These are phyloP conservation scores for Hippocampus zosterae DNA, from an alignment of 2,113 vertebrate genomes.

Conservation along the genomic window DNA sequence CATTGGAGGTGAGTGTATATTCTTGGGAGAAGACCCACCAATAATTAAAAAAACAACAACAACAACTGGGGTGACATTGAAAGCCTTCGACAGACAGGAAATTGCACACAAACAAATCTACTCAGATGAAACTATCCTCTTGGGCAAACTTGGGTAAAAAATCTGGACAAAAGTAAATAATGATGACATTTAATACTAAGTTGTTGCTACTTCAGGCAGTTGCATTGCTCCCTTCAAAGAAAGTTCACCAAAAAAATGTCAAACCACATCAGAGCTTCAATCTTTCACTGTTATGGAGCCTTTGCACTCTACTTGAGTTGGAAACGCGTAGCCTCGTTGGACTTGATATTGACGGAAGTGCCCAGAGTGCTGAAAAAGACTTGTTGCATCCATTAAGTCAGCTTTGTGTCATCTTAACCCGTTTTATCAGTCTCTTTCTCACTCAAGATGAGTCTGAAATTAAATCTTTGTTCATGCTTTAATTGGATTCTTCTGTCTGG, in stretches of 20 bases:
- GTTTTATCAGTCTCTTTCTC: conserved; percentile 16
- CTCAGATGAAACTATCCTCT: not conserved
- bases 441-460: conserved; percentile 24
- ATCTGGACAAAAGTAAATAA: conserved; percentile 1
- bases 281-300: not conserved
- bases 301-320: not conserved
- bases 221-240: conserved; percentile 13
- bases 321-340: not conserved
- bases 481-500: conserved; percentile 48
- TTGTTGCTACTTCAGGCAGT: conserved; percentile 31
- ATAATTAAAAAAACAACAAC: not conserved
- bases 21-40: not conserved
- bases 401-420: not conserved
- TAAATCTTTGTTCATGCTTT: conserved; percentile 21
- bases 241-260: conserved; percentile 49
- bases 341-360: not conserved
- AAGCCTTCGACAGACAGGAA: not conserved
- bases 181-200: conserved; percentile 43
- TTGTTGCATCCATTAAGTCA: not conserved
- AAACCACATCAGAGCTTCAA: conserved; percentile 9
- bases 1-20: not conserved
- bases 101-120: not conserved
- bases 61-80: not conserved
- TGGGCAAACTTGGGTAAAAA: not conserved
- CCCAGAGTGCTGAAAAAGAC: not conserved